Evolutionary conservation across 2,113 vertebrate species (phyloP), one percentile per base, ranked within the genome.

Genomic region (Chunga burmeisteri): DNA sequence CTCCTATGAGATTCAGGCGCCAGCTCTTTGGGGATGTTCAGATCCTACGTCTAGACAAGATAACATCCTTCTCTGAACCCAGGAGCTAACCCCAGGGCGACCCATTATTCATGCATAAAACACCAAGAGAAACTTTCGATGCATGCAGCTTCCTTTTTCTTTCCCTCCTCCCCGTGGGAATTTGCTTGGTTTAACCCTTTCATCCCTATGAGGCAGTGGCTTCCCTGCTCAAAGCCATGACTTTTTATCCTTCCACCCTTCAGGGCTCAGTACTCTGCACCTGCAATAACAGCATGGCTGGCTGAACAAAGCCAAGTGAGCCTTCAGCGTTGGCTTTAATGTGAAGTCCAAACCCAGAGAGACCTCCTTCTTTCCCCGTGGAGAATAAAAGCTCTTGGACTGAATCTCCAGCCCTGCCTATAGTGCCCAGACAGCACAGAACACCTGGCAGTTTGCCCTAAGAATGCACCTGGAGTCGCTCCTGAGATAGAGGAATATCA

Each of bases 11-110:
- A 85, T 87, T 91, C 80, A 97, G 96, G 96, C 77, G 94, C 94
- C 97, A 97, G 86, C 46, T 93, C 95, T 94, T 94, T 56, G 56
- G 97, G 94, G 95, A 93, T 96, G 94, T 95, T 92, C 94, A 95
- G 93, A 86, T 97, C 10, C 0, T 94, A 82, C 38, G 97, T 97
- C 96, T 97, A 97, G 97, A 97, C 97, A 13, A 97, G 97, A 97
- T 97, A 97, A 97, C 91, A 97, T 89, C 94, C 97, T 58, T 89
- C 89, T 93, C 77, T 89, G 65, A 94, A 79, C 93, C 95, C 94
- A 81, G 96, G 38, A 94, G 96, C 95, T 95, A 96, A 82, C 83
- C 97, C 95, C 81, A 67, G 86, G 89, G 97, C 93, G 86, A 91
- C 40, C 18, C 23, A 95, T 97, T 97, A 97, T 96, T 93, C 95